Conservation (phyloP, 2,888 invertebrate species). For the Pristionchus arcanus region DNA sequence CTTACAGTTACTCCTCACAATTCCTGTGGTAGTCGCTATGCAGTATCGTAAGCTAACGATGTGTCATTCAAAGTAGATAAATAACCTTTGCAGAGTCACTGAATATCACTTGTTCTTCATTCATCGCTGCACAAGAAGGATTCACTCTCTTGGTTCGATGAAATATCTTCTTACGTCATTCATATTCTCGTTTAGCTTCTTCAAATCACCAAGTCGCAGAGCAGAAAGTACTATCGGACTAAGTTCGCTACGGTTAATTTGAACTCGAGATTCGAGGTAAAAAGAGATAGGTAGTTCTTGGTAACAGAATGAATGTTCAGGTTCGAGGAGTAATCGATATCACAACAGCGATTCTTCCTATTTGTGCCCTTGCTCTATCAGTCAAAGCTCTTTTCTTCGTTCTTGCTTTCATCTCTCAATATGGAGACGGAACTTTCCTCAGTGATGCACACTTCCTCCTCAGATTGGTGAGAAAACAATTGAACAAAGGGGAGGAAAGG, state of each 20-base stretch:
- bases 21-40: neutral
- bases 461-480: slow-evolving; percentile 16
- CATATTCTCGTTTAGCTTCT: neutral
- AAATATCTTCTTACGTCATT: neutral
- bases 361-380: slow-evolving; percentile 5
- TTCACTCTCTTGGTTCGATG: neutral
- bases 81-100: neutral
- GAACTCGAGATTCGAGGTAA: slow-evolving; percentile 30
- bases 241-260: slow-evolving; percentile 31
- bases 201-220: neutral
- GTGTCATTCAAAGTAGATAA: neutral
- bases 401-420: neutral
- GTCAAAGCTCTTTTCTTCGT: slow-evolving; percentile 7
- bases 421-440: neutral
- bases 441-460: slow-evolving; percentile 31
- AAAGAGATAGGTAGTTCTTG: neutral
- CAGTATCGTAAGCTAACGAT: neutral
- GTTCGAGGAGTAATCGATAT: slow-evolving; percentile 30
- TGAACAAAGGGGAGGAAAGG: neutral
- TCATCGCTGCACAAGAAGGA: slow-evolving; percentile 14
- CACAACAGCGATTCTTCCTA: neutral
- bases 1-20: neutral
- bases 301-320: neutral
- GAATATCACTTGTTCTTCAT: slow-evolving; percentile 2
- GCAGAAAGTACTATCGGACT: slow-evolving; percentile 21